Conservation (phyloP, 2,113 vertebrate species). For the Bos indicus region DNA sequence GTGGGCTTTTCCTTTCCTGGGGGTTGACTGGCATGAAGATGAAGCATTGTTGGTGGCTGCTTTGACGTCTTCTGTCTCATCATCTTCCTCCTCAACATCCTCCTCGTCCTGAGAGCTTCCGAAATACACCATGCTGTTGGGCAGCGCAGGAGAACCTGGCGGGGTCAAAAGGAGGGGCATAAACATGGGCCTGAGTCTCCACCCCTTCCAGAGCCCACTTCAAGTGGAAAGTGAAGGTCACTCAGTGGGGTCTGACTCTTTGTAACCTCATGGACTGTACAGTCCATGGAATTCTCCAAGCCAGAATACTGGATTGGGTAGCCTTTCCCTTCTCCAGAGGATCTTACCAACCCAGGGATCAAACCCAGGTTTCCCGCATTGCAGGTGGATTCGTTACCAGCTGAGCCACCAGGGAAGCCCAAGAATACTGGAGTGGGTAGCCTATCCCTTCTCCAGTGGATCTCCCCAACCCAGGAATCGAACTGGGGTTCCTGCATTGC, state of each 20-base stretch:
- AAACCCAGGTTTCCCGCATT: not conserved
- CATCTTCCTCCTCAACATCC: slow-evolving; percentile 91
- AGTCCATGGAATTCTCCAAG: not conserved
- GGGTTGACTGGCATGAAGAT: slow-evolving; percentile 96
- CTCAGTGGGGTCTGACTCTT: not conserved
- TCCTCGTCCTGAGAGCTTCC: slow-evolving; percentile 99
- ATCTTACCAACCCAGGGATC: not conserved
- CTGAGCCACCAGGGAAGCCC: not conserved
- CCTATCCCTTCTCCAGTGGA: not conserved
- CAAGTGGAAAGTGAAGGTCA: not conserved
- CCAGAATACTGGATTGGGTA: not conserved
- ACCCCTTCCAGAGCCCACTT: not conserved
- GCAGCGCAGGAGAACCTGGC: slow-evolving; percentile 94
- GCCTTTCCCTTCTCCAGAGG: not conserved
- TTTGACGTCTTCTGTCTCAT: slow-evolving; percentile 87
- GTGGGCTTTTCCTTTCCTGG: slow-evolving; percentile 93
- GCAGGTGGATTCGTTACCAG: not conserved
- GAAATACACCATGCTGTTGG: slow-evolving; percentile 97
- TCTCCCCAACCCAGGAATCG: not conserved
- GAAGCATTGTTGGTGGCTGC: slow-evolving; percentile 85
- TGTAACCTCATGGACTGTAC: not conserved
- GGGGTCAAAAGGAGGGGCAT: slow-evolving; percentile 44
- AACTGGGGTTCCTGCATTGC: not conserved
- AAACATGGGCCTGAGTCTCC: not conserved
- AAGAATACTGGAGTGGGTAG: not conserved